These are phyloP conservation scores for Proterorhinus semilunaris DNA, from an alignment of 2,113 vertebrate species.

Conservation along the genomic window DNA sequence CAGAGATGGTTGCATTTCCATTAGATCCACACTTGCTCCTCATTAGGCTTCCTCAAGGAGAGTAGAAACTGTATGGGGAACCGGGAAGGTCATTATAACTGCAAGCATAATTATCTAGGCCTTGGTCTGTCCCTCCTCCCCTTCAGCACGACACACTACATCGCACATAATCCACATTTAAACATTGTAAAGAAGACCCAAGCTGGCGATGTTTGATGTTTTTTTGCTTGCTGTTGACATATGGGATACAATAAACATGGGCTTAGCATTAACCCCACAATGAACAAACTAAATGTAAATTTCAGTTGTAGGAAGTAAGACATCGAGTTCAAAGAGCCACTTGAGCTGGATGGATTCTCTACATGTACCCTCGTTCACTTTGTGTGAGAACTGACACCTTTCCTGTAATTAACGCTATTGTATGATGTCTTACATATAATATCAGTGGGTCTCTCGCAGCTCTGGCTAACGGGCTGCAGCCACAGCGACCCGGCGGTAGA, in stretches of 20 bases:
- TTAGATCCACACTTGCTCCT: slow-evolving; percentile 21
- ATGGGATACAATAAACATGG: slow-evolving; percentile 1
- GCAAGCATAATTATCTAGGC: slow-evolving; percentile 46
- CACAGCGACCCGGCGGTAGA: too few species aligned
- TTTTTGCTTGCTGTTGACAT: not conserved
- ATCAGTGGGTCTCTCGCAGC: too few species aligned
- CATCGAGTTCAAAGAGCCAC: not conserved
- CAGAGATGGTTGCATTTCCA: slow-evolving; percentile 24
- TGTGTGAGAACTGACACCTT: not conserved
- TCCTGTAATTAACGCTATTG: not conserved
- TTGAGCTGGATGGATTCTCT: not conserved
- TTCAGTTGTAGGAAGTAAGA: not conserved
- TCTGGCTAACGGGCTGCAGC: too few species aligned
- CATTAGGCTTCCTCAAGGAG: slow-evolving; percentile 42
- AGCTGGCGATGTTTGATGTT: slow-evolving; percentile 16
- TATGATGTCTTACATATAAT: not conserved
- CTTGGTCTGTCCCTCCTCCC: slow-evolving; percentile 32
- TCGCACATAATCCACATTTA: slow-evolving; percentile 58
- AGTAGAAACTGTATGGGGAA: slow-evolving; percentile 17
- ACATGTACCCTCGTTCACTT: not conserved
- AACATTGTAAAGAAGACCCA: slow-evolving; percentile 9
- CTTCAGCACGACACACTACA: slow-evolving; percentile 34
- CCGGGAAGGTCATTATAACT: slow-evolving; percentile 55
- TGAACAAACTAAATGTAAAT: not conserved
- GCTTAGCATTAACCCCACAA: not conserved